phyloP scores from a whole-genome alignment of 2,888 invertebrate genomes.

The Morpho achilles region DNA sequence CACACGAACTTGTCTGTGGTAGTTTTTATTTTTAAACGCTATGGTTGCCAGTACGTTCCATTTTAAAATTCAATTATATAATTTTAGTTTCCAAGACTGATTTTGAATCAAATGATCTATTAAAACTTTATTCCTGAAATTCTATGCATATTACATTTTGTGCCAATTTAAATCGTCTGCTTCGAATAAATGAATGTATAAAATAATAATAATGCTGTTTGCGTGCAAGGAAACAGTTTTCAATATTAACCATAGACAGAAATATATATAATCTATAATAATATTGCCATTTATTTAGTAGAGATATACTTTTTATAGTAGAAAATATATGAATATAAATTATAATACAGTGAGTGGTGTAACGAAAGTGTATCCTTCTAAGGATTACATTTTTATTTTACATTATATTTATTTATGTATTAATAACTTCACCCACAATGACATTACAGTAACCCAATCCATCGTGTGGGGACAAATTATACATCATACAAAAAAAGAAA shows the following conservation, averaged over 20 bases:
- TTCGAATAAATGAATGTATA: neutral
- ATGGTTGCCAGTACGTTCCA: slow-evolving; percentile 33
- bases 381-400: too few relatives aligned
- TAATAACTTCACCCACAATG: too few relatives aligned
- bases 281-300: slow-evolving; percentile 14
- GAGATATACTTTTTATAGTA: slow-evolving; percentile 1
- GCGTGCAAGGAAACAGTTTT: slow-evolving; percentile 35
- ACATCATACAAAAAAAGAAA: too few relatives aligned
- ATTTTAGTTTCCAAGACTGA: neutral
- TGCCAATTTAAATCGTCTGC: too few relatives aligned
- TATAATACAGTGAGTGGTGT: too few relatives aligned
- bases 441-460: too few relatives aligned
- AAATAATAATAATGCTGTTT: slow-evolving; percentile 11
- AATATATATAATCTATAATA: slow-evolving; percentile 17
- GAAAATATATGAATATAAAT: neutral
- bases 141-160: too few relatives aligned
- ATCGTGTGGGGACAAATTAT: too few relatives aligned
- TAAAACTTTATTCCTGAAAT: too few relatives aligned
- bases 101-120: too few relatives aligned
- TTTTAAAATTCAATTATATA: slow-evolving; percentile 15
- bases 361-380: too few relatives aligned
- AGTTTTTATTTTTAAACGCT: slow-evolving; percentile 59
- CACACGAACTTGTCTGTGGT: slow-evolving; percentile 68
- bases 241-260: slow-evolving; percentile 41
- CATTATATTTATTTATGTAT: too few relatives aligned